Evolutionary conservation across 30 jellyfish, hydroid and myxozoan genomes (phyloP), one percentile per base, ranked within the genome.

Genomic region (Pelagia noctiluca): DNA sequence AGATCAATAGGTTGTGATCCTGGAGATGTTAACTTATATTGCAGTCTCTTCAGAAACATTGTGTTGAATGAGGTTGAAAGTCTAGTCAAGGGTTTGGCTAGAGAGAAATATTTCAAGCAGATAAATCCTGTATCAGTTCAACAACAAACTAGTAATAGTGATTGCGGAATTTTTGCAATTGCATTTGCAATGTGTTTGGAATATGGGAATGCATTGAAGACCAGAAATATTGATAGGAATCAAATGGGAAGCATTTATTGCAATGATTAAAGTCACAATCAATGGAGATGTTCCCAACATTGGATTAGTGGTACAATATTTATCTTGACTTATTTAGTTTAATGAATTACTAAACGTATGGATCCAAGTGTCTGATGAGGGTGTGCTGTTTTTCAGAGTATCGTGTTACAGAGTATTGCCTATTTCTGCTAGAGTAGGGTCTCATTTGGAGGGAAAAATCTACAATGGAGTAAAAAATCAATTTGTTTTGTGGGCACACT

Each of bases 41-140:
- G 46, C 29, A 71, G 84, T 48, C 19, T 36, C 71, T 71, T 12
- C 48, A 71, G 11, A 11, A 23, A 71, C 46, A 70, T 71, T 21
- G 22, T 46, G 21, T 42, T 16, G 57, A 16, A 42, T 42, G 57
- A 8, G 16, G 8, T 5, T 42, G n/a, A n/a, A n/a, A n/a, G 16
- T 42, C 57, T 5, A 42, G 16, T 42, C 57, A 42, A 5, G 12
- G 16, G 16, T 42, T 42, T 42, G 16, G 16, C 16, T 8, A 16
- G 57, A 5, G 8, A 42, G 16, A 16, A 42, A 5, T 8, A 8
- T 42, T 42, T 5, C 16, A 5, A 8, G 8, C 12, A 16, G 57
- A 42, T 42, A 16, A 8, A 42, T 5, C 8, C 16, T 42, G 16
- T 42, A 5, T 16, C 57, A 42, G 57, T 42, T 42, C 57, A 42